These are phyloP conservation scores for Drosophila tanythrix DNA, from an alignment of 2,888 invertebrate genomes.

Conservation along the genomic window DNA sequence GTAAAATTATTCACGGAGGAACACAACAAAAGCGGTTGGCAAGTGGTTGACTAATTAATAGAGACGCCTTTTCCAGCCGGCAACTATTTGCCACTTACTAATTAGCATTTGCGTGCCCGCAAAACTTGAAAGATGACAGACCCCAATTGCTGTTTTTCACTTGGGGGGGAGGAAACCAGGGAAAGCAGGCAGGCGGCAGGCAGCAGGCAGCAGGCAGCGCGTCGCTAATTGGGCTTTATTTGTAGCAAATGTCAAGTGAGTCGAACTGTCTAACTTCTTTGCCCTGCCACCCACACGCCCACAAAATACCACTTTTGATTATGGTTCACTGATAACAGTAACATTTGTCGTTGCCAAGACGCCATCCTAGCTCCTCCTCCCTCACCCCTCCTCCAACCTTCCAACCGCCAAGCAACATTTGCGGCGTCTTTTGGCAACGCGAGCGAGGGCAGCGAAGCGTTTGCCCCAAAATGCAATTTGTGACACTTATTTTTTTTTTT, in stretches of 20 bases:
- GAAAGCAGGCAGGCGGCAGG: background rate
- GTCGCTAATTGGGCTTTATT: slow-evolving; percentile 74
- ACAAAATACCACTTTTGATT: slow-evolving; percentile 36
- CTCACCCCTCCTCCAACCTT: background rate
- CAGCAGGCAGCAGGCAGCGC: background rate
- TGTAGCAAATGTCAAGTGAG: slow-evolving; percentile 73
- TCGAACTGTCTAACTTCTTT: slow-evolving; percentile 18
- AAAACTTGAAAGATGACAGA: slow-evolving; percentile 41
- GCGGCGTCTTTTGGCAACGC: slow-evolving; percentile 8
- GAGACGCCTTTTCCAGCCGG: slow-evolving; percentile 33
- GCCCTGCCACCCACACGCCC: background rate
- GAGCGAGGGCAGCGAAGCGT: slow-evolving; percentile 47
- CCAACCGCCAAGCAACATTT: slow-evolving; percentile 9
- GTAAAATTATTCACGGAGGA: slow-evolving; percentile 3
- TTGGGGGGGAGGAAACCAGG: too few species aligned
- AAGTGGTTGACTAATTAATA: slow-evolving; percentile 52
- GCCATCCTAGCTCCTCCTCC: background rate
- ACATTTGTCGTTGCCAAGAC: slow-evolving; percentile 59
- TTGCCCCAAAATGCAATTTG: slow-evolving; percentile 54
- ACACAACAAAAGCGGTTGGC: slow-evolving; percentile 4
- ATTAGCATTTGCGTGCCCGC: slow-evolving; percentile 71
- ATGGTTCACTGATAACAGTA: slow-evolving; percentile 58
- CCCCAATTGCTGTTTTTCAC: slow-evolving; percentile 13
- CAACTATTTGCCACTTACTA: slow-evolving; percentile 74
- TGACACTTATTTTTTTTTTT: slow-evolving; percentile 14